Base-by-base conservation (phyloP, 1,140 invertebrate genomes). In the Chionoecetes opilio region DNA sequence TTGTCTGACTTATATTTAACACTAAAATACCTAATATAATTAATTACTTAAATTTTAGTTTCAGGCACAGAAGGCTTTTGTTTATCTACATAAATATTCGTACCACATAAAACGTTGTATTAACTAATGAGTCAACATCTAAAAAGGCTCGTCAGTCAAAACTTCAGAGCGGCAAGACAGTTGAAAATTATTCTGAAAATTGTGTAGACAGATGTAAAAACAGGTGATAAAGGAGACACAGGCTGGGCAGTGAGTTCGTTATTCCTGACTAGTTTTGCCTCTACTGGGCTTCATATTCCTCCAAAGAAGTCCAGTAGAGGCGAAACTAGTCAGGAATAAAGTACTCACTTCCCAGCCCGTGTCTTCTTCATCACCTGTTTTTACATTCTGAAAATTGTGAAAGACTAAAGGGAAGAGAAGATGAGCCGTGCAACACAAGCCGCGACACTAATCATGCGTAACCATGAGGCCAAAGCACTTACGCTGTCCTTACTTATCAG, bases 401-500 rank as follows among this genome's bases (percentile, higher is more conserved):
- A 5, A 26, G 21, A n/a, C 63, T 75, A 5, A 75, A n/a, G 63
- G n/a, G n/a, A 0, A 1, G 63, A 87, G 85, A 26, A 26, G 37
- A 87, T 6, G 21, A 31, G 85, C 85, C 34, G 34, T 87, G 63
- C 63, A 75, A 75, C 63, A 75, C 63, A 26, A 11, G n/a, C n/a
- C 63, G 32, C 31, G 21, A 31, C 53, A 94, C 75, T 92, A 5
- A n/a, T 38, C 94, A 95, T 95, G 94, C 94, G 92, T 84, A 95
- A 89, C 88, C 31, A 82, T 93, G 31, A 87, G 84, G 94, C 84
- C 82, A 75, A 93, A 95, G 94, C 91, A 95, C 94, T 95, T 95
- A 95, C 94, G 63, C 94, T 95, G 91, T 95, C 94, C 94, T 95
- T 95, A 95, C 92, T 95, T 95, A 85, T 95, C 87, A 37, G 85